Evolutionary conservation across 2,113 vertebrate genomes (phyloP).

Genomic region (Cephalophus harveyi): DNA sequence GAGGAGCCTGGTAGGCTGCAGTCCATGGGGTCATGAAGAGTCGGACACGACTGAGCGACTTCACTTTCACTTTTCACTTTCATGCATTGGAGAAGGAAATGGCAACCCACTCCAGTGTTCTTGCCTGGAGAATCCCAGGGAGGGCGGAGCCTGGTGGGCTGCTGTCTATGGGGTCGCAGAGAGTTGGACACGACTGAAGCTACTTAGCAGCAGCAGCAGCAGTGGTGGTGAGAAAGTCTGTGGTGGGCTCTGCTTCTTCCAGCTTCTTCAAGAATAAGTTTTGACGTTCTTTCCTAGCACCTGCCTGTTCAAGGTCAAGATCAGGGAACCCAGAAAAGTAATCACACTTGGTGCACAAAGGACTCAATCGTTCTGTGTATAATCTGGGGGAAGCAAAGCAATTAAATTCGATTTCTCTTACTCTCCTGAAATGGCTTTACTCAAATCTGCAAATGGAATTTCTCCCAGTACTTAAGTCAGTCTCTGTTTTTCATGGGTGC

Average conservation of each 20-base stretch:
- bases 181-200: too few species aligned
- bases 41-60: too few species aligned
- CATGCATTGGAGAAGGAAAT: too few species aligned
- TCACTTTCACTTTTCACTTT: too few species aligned
- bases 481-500: neutral
- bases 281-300: neutral
- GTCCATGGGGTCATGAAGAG: too few species aligned
- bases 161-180: rapidly evolving
- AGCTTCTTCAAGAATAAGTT: neutral
- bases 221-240: neutral
- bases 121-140: too few species aligned
- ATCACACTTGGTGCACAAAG: neutral
- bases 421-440: neutral
- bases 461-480: neutral
- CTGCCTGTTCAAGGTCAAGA: neutral
- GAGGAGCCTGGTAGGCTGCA: too few species aligned
- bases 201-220: too few species aligned
- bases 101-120: too few species aligned
- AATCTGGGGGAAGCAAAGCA: neutral
- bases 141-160: too few species aligned
- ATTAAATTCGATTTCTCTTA: neutral
- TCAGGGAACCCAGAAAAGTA: neutral
- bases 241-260: neutral
- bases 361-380: neutral
- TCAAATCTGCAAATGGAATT: neutral